Base-by-base conservation (phyloP, 2,888 invertebrate species). In the Scotopteryx bipunctaria region DNA sequence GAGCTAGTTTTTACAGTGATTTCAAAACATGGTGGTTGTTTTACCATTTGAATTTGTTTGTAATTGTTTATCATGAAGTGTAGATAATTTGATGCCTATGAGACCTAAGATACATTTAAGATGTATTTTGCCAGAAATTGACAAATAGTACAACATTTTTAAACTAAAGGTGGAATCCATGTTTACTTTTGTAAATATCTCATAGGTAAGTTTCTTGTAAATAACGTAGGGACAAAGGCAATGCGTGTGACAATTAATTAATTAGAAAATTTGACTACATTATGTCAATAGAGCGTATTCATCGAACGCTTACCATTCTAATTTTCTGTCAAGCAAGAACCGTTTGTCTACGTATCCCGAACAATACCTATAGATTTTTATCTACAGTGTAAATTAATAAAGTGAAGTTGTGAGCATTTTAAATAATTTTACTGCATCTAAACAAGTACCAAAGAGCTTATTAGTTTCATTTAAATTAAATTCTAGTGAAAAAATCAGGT, bases 341-440 rank as follows among this genome's bases (percentile, higher is more conserved):
- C 5, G 3, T 11, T 19, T 36, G 19, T 21, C 36, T 36, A 14
- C 36, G 14, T 32, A 14, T 13, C 37, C 14, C 14, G 25, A 38
- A 31, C 17, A 31, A n/a, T n/a, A n/a, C n/a, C n/a, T 13, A 11
- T 37, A 40, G 40, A 9, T 1, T 31, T 9, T 21, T 49, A 11
- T 9, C 1, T 19, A 19, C 27, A 11, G 3, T 11, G 9, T 27
- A 25, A 25, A 9, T 27, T 6, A 23, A 23, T 23, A 9, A 27
- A 5, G 43, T 32, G 32, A 32, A 38, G n/a, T 36, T 31, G 35
- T 29, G 14, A 35, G 8, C 38, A 45, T 47, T 53, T 44, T 44
- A 44, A 54, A 48, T 54, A 54, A 16, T 54, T 47, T 43, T 21
- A 47, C 47, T 43, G 27, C 43, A 38, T 27, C 4, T 27, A 38